Evolutionary conservation across 2,797 vertebrate species (phyloP), one percentile per base, ranked within the genome.

Genomic region (Rallus crepitans): DNA sequence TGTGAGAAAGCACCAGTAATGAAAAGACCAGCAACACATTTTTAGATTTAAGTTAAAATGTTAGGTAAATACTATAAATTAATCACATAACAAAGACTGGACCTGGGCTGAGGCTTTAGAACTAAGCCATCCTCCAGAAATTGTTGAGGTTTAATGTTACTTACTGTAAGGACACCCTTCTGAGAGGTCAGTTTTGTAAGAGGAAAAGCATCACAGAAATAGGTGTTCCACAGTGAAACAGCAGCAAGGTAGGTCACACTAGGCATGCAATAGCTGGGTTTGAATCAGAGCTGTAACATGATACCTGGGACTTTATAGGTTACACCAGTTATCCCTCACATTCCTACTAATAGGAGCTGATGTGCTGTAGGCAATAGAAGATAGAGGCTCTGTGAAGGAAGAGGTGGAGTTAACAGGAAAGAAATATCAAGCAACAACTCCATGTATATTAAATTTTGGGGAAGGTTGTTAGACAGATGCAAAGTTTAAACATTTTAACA

Each of bases 401-500:
- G 90, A 71, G 11, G 77, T 85, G 40, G 57, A 94, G 80, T 94
- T 96, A 91, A 97, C 97, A 94, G 87, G 82, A 82, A 92, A 87
- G 69, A 84, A 94, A 92, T 92, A 86, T 39, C 60, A 88, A 83
- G 93, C 55, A 92, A 91, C 82, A 92, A 60, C 61, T 96, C 78
- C 69, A 86, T 63, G 39, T 96, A 95, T 85, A 93, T 86, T 97
- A 96, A 96, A 92, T 87, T 87, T 79, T 27, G 35, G 47, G 56
- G 55, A 12, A 93, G 70, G 78, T 89, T 95, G 89, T 94, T 94
- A 95, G 93, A 94, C 96, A 97, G 96, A 98, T 93, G 95, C 92
- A 91, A 97, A 97, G 95, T 98, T 98, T 98, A 97, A 98, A 96
- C 92, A 93, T 97, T 94, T 97, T 99, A 99, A 99, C 98, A 97